Evolutionary conservation across 2,797 vertebrate species (phyloP), one percentile per base, ranked within the genome.

Genomic region (Urophycis tenuis): DNA sequence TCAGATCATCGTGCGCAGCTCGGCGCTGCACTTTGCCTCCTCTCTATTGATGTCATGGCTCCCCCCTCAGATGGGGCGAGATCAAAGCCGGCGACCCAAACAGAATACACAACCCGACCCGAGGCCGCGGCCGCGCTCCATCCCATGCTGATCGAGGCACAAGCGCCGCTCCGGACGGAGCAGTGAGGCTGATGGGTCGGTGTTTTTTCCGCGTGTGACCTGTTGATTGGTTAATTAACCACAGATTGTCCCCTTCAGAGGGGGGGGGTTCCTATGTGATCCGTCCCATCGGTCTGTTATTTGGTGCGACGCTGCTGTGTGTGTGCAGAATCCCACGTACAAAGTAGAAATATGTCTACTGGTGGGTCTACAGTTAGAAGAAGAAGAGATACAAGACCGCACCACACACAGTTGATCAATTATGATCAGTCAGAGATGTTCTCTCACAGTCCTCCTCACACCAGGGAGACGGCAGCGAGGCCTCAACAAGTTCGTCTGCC

Each of bases 81-180:
- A 86, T 91, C 87, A 90, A 91, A 90, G 87, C 79, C 82, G 30
- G 74, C 2, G 69, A 81, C 82, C 89, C 88, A 89, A 91, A 91
- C 84, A 74, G 89, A 90, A 89, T 88, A 79, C 77, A 10, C 80
- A 84, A 86, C 81, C 72, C 86, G 78, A 41, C 72, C 74, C 33
- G 19, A 22, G 19, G 53, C 74, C 35, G 80, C 75, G 25, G 35
- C 85, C 87, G 87, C 81, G 84, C 80, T 83, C 78, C 86, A 80
- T 71, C 64, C 73, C 80, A 75, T 5, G 49, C 49, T 5, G 30
- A 78, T 71, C 49, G 77, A 80, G 77, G 77, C 76, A n/a, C 82
- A 80, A 78, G 82, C 81, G 84, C 35, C 35, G 4, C 35, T 35
- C 35, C 35, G 35, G 3, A 35, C 3, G 35, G 35, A 35, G 35